Evolutionary conservation across 2,113 vertebrate species (phyloP).

Genomic region (Lota lota): DNA sequence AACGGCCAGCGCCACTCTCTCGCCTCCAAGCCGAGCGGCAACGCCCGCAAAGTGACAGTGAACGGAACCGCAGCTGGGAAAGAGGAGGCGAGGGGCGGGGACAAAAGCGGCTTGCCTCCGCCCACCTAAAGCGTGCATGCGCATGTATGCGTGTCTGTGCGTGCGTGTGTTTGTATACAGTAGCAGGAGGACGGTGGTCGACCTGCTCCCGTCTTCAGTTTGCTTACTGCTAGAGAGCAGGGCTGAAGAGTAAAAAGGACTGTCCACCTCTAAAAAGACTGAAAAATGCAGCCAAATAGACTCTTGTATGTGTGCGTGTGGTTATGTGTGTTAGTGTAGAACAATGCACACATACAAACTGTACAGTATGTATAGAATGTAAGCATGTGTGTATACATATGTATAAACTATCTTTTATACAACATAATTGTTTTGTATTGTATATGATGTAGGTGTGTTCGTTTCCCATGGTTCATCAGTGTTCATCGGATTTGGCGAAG

Average conservation of each 20-base stretch:
- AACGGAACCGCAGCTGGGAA: conserved; percentile 66
- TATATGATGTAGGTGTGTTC: conserved; percentile 65
- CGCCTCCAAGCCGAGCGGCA: conserved; percentile 66
- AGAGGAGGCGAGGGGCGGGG: conserved; percentile 56
- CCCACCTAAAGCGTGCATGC: conserved; percentile 68
- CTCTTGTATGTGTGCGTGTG: conserved; percentile 44
- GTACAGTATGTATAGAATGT: conserved; percentile 72
- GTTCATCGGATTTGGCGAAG: conserved; percentile 32
- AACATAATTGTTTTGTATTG: conserved; percentile 72
- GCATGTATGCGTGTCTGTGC: background rate
- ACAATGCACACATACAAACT: conserved; percentile 65
- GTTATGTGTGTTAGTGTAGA: conserved; percentile 69
- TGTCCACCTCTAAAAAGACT: conserved; percentile 29
- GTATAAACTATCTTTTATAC: conserved; percentile 78
- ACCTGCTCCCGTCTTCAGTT: conserved; percentile 45
- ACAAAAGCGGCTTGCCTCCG: conserved; percentile 69
- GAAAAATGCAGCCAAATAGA: conserved; percentile 66
- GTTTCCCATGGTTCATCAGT: conserved; percentile 42
- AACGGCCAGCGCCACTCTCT: conserved; percentile 79
- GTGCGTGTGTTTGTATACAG: background rate
- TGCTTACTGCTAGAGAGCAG: conserved; percentile 8
- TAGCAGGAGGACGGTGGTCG: conserved; percentile 52
- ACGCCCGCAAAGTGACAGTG: conserved; percentile 82
- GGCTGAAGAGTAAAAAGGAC: conserved; percentile 20
- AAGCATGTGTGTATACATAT: conserved; percentile 72